Percentiles rank a stretch among this genome's conserved stretches.
These are phyloP conservation scores for Drosophila histrio DNA, from an alignment of 2,888 invertebrate species.

Conservation along the genomic window DNA sequence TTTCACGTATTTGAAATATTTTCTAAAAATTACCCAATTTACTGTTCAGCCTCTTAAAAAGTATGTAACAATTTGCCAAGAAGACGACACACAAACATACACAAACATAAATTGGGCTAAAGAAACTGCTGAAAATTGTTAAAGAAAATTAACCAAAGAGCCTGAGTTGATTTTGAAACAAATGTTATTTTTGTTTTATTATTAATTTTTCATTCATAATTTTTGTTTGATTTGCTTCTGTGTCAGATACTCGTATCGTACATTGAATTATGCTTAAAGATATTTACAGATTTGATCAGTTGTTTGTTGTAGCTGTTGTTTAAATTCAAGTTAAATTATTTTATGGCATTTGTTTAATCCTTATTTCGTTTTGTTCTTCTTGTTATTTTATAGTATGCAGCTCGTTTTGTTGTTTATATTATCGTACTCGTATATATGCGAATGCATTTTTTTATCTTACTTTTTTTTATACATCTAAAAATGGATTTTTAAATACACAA, in stretches of 20 bases:
- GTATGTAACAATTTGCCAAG: slow-evolving; percentile 9
- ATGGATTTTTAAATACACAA: slow-evolving; percentile 75
- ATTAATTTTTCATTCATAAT: slow-evolving; percentile 62
- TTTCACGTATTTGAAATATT: slow-evolving; percentile 78
- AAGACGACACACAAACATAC: background rate
- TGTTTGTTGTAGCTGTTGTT: slow-evolving; percentile 35
- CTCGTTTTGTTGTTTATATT: slow-evolving; percentile 40
- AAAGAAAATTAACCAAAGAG: background rate
- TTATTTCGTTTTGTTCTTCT: slow-evolving; percentile 17
- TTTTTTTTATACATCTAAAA: slow-evolving; percentile 69
- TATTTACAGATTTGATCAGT: slow-evolving; percentile 70
- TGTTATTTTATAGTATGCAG: slow-evolving; percentile 61
- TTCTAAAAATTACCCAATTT: slow-evolving; percentile 79
- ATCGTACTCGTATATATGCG: slow-evolving; percentile 56
- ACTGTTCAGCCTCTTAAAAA: slow-evolving; percentile 39
- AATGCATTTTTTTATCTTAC: slow-evolving; percentile 59
- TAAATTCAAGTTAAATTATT: slow-evolving; percentile 76
- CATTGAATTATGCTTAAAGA: slow-evolving; percentile 69
- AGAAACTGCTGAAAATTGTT: background rate
- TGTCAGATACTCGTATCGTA: slow-evolving; percentile 63
- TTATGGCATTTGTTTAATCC: slow-evolving; percentile 72
- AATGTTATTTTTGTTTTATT: slow-evolving; percentile 45
- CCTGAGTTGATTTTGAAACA: slow-evolving; percentile 70
- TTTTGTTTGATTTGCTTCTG: slow-evolving; percentile 49
- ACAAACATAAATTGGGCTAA: slow-evolving; percentile 4